Evolutionary conservation across 2,888 invertebrate species (phyloP), one percentile per base, ranked within the genome.

Genomic region (Mesorhabditis belari): DNA sequence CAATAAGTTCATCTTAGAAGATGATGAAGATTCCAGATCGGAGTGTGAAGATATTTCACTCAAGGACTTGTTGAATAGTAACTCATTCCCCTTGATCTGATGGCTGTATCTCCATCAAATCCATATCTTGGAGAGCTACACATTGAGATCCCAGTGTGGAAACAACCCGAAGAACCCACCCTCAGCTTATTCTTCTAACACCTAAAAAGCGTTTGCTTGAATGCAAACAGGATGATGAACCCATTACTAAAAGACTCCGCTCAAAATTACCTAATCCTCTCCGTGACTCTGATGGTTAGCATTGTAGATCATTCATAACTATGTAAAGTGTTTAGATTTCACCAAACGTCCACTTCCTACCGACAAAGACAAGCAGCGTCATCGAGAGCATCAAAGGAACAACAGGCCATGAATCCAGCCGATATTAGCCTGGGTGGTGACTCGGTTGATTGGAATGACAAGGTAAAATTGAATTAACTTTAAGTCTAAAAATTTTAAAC

Each of bases 341-440:
- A n/a, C n/a, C n/a, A n/a, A n/a, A n/a, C n/a, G n/a, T n/a, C n/a
- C n/a, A n/a, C n/a, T n/a, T n/a, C n/a, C n/a, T n/a, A n/a, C n/a
- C n/a, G n/a, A n/a, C n/a, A n/a, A n/a, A n/a, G n/a, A n/a, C n/a
- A n/a, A n/a, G n/a, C n/a, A n/a, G n/a, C n/a, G n/a, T n/a, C n/a
- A n/a, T n/a, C n/a, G n/a, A n/a, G n/a, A n/a, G n/a, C n/a, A n/a
- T n/a, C n/a, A n/a, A n/a, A n/a, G 44, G 9, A 51, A 19, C 52
- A 50, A n/a, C 19, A 29, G 26, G 57, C 69, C 6, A 58, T 68
- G 3, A 68, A 72, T 55, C 72, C 72, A 29, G 69, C 68, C 2
- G 67, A 70, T 35, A 72, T 72, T 57, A 66, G 67, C 28, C 61
- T 72, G 3, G 68, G 70, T 9, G 70, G 68, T 9, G 70, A 70